Conservation (phyloP, 2,113 vertebrate species). For the Chelonoidis abingdonii region DNA sequence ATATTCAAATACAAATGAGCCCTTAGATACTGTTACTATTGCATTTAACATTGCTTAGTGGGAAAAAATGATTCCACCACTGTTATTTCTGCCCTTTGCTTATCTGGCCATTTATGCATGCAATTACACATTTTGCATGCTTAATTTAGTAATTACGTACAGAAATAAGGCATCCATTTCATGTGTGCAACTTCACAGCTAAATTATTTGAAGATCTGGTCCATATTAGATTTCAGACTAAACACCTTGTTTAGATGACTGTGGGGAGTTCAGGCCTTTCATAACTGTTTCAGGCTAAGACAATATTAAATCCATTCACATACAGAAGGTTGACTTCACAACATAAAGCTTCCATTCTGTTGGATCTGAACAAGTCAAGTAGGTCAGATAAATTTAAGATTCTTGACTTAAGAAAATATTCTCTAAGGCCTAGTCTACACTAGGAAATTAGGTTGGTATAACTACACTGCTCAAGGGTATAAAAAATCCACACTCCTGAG, state of each 20-base stretch:
- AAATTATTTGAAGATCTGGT: neutral
- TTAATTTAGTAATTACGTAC: neutral
- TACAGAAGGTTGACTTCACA: neutral
- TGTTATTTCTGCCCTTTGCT: neutral
- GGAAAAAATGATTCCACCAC: neutral
- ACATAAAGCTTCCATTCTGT: neutral
- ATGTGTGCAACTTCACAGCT: neutral
- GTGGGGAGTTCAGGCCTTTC: neutral
- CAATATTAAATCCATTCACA: neutral
- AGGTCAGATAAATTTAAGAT: no score
- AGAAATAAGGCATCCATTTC: neutral
- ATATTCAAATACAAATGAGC: neutral
- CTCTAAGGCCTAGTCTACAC: no score
- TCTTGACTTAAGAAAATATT: no score
- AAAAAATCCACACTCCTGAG: no score
- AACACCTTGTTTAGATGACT: neutral
- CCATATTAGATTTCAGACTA: neutral
- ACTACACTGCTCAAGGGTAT: no score
- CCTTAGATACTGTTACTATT: neutral
- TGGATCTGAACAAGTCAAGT: neutral
- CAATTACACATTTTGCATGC: neutral
- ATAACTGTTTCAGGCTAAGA: neutral
- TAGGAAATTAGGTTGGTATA: no score
- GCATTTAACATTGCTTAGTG: fast-evolving
- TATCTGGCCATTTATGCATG: neutral